Percentiles rank a stretch among this genome's conserved stretches.
These are phyloP conservation scores for Balanococcus diminutus DNA, from an alignment of 2,888 invertebrate species.

Conservation along the genomic window DNA sequence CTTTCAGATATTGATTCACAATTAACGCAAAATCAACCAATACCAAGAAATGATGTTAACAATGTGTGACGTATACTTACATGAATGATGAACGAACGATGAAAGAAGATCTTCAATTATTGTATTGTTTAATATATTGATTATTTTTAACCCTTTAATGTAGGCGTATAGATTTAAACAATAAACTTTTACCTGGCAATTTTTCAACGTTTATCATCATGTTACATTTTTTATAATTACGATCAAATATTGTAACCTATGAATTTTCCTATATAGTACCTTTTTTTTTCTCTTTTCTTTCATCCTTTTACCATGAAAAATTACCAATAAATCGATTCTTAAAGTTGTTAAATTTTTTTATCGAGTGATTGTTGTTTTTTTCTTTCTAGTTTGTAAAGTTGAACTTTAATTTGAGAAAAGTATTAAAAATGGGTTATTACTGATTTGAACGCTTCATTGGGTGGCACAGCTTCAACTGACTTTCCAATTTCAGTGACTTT, in stretches of 20 bases:
- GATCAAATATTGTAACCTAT: conserved; percentile 1
- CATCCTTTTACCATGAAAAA: conserved; percentile 4
- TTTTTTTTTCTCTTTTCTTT: not conserved
- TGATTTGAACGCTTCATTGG: no score
- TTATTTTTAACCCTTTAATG: conserved; percentile 25
- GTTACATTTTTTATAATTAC: conserved; percentile 32
- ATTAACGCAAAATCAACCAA: conserved; percentile 28
- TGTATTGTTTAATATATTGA: conserved; percentile 23
- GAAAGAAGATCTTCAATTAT: conserved; percentile 5
- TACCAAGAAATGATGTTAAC: conserved; percentile 23
- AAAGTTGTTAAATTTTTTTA: conserved; percentile 31
- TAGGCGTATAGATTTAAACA: conserved; percentile 36
- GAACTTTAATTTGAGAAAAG: no score
- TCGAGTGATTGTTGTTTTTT: not conserved
- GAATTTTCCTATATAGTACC: conserved; percentile 1
- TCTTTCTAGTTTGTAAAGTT: no score
- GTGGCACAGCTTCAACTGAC: no score
- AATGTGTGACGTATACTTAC: not conserved
- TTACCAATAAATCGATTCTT: conserved; percentile 18
- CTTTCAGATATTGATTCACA: conserved; percentile 40
- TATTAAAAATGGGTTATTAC: no score
- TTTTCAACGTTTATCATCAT: conserved; percentile 41
- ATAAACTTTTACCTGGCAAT: conserved; percentile 8
- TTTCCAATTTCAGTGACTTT: no score
- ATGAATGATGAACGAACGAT: not conserved